These are phyloP conservation scores for Cerceris rybyensis DNA, from an alignment of 2,888 invertebrate genomes.

Conservation along the genomic window DNA sequence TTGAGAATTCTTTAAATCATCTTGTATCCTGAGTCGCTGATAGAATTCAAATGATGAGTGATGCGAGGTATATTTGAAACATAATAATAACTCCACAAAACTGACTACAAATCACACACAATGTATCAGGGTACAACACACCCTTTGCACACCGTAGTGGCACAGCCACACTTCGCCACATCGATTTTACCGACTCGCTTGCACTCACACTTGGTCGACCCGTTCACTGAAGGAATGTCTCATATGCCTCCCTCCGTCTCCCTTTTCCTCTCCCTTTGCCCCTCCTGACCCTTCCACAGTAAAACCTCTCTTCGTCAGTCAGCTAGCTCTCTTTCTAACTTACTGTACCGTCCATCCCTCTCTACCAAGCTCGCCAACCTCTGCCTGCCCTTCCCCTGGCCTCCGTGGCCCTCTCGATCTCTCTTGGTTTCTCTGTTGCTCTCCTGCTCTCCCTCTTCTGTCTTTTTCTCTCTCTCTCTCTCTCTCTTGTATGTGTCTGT, in stretches of 20 bases:
- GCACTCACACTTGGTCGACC: conserved; percentile 71
- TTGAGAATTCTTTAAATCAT: background rate
- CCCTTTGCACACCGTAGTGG: conserved; percentile 68
- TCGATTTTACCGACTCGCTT: conserved; percentile 81
- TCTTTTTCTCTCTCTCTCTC: conserved; percentile 34
- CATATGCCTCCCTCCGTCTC: conserved; percentile 67
- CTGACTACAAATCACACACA: conserved; percentile 60
- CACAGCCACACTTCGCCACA: conserved; percentile 79
- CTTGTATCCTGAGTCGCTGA: background rate
- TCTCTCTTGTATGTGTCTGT: conserved; percentile 52
- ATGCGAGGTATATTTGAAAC: conserved; percentile 18
- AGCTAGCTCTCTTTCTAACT: conserved; percentile 59
- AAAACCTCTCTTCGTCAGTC: conserved; percentile 61
- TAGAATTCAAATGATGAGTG: conserved; percentile 17
- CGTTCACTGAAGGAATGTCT: conserved; percentile 77
- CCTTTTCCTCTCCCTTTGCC: conserved; percentile 54
- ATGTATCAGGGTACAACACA: conserved; percentile 64
- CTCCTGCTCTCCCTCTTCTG: conserved; percentile 32
- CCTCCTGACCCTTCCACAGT: conserved; percentile 46
- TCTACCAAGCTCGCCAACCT: conserved; percentile 63
- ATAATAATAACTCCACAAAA: conserved; percentile 54
- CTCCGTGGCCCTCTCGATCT: conserved; percentile 45
- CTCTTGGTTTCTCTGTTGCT: conserved; percentile 31
- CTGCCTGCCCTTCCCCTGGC: conserved; percentile 47
- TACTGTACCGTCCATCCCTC: conserved; percentile 51